Conservation (phyloP, 53 echinoderm and acorn worm genomes). For the Crossaster papposus region DNA sequence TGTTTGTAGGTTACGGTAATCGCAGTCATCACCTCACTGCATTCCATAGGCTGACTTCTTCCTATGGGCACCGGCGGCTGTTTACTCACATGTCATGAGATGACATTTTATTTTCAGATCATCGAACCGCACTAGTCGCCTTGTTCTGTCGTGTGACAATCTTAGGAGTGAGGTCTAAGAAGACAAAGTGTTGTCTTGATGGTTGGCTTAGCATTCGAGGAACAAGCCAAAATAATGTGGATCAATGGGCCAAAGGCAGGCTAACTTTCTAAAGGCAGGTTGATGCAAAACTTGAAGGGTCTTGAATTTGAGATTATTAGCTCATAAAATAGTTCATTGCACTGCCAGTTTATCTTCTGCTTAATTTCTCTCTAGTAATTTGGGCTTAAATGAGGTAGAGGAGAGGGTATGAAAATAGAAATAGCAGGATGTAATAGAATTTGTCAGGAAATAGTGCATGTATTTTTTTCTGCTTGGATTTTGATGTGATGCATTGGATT, state of each 20-base stretch:
- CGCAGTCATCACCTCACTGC: slow-evolving; percentile 12
- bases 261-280: neutral
- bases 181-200: neutral
- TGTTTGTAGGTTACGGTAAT: slow-evolving; percentile 40
- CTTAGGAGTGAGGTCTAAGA: neutral
- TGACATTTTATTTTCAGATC: slow-evolving; percentile 14
- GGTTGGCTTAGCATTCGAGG: neutral
- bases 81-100: slow-evolving; percentile 44
- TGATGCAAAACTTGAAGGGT: no score
- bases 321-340: no score
- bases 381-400: no score
- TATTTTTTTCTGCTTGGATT: no score
- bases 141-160: neutral
- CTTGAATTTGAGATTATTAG: no score
- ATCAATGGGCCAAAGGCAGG: neutral
- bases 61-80: slow-evolving; percentile 13
- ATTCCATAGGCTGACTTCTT: slow-evolving; percentile 38
- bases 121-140: neutral
- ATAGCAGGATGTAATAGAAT: no score
- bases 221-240: neutral
- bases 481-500: no score
- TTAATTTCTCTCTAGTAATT: no score
- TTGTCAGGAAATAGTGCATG: no score
- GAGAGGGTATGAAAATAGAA: no score
- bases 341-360: no score